Evolutionary conservation across 1,140 invertebrate genomes (phyloP).

Genomic region (Asobara japonica): DNA sequence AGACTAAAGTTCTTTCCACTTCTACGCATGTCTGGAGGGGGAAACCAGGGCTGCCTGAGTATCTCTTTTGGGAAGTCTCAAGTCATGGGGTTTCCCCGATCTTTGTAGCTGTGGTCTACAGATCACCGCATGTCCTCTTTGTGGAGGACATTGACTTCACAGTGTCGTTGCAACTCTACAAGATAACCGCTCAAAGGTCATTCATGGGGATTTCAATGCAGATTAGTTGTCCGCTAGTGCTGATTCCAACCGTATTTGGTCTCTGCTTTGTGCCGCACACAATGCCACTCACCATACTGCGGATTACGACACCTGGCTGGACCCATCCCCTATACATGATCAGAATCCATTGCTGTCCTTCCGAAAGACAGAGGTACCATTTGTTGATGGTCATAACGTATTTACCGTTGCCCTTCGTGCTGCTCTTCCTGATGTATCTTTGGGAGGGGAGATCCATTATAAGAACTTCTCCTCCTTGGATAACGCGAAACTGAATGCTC

Average conservation of each 20-base stretch:
- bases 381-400: too few species aligned
- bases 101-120: background rate
- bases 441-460: too few species aligned
- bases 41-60: background rate
- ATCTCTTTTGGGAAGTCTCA: background rate
- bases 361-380: too few species aligned
- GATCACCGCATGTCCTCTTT: conserved; percentile 14
- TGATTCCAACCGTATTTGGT: background rate
- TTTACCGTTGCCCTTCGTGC: too few species aligned
- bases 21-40: background rate
- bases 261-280: too few species aligned
- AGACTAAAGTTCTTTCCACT: background rate
- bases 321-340: too few species aligned
- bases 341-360: too few species aligned
- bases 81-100: background rate
- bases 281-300: too few species aligned
- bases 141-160: background rate
- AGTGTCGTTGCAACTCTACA: background rate
- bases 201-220: conserved; percentile 8
- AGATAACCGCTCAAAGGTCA: background rate
- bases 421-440: too few species aligned
- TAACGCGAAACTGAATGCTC: too few species aligned
- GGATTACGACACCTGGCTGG: too few species aligned
- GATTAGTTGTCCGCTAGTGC: background rate
- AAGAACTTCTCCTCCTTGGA: too few species aligned